These are phyloP conservation scores for Moxostoma hubbsi DNA, from an alignment of 2,797 vertebrate species.

Conservation along the genomic window DNA sequence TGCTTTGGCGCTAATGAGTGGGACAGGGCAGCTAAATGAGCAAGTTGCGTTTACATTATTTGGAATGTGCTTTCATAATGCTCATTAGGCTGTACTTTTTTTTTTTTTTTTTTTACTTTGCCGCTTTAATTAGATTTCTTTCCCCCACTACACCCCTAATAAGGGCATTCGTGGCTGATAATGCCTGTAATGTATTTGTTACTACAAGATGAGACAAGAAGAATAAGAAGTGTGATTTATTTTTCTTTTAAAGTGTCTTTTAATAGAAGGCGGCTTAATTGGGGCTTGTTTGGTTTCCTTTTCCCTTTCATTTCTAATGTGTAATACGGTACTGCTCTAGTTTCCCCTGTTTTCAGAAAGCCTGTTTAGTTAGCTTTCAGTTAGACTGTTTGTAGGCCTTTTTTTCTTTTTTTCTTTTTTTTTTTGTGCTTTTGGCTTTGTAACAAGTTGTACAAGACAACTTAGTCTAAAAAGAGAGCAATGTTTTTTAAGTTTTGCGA, in stretches of 20 bases:
- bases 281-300: conserved; percentile 65
- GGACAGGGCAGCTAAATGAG: conserved; percentile 74
- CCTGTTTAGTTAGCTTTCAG: conserved; percentile 42
- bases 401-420: conserved; percentile 27
- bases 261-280: conserved; percentile 73
- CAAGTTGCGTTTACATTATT: conserved; percentile 74
- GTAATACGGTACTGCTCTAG: conserved; percentile 55
- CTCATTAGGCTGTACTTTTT: conserved; percentile 73
- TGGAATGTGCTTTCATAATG: conserved; percentile 74
- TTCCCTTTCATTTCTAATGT: conserved; percentile 67
- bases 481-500: not conserved
- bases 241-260: conserved; percentile 70
- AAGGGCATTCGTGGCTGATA: conserved; percentile 69
- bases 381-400: conserved; percentile 49
- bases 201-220: conserved; percentile 71
- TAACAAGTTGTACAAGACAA: not conserved
- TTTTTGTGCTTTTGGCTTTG: conserved; percentile 1
- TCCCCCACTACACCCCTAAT: conserved; percentile 58
- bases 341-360: conserved; percentile 37
- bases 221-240: conserved; percentile 65
- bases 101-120: conserved; percentile 68
- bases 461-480: not conserved
- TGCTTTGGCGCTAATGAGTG: conserved; percentile 75
- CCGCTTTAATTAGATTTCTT: conserved; percentile 74
- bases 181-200: conserved; percentile 79